A percentile compares a stretch with the other conserved stretches of the same genome.
Evolutionary conservation across 2,797 vertebrate genomes (phyloP).

Genomic region (Hydrolagus colliei): DNA sequence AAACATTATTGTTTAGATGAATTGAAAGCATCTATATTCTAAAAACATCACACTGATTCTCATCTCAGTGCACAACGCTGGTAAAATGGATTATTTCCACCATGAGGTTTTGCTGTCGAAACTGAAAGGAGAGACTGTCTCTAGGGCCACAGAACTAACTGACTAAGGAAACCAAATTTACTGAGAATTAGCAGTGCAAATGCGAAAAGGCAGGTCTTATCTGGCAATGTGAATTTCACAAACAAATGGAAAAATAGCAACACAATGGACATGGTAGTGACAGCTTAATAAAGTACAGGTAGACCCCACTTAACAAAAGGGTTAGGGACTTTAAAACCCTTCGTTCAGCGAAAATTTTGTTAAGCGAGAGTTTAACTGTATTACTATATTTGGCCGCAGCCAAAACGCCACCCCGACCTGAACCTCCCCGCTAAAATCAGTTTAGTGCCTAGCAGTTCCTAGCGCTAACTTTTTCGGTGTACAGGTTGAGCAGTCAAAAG

Average conservation of each 20-base stretch:
- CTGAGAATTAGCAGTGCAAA: not conserved
- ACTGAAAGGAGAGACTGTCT: not conserved
- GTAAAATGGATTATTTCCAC: not conserved
- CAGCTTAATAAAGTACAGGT: not conserved
- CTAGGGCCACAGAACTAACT: not conserved
- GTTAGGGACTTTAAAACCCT: no score
- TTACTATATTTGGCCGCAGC: no score
- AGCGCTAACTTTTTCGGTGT: no score
- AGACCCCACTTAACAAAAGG: no score
- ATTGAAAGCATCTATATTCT: not conserved
- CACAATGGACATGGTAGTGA: not conserved
- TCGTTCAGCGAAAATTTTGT: no score
- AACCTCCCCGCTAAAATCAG: no score
- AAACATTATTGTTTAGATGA: slow-evolving; percentile 1
- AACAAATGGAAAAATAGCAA: not conserved
- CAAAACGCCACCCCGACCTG: no score
- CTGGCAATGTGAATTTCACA: not conserved
- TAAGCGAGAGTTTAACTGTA: no score
- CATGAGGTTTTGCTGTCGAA: not conserved
- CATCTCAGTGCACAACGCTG: not conserved
- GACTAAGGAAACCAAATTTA: not conserved
- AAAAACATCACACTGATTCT: not conserved
- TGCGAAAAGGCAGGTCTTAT: not conserved
- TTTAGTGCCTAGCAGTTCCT: no score
- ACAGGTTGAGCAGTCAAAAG: no score